A percentile compares a stretch with the other conserved stretches of the same genome.
phyloP scores from a whole-genome alignment of 1,140 invertebrate genomes.

The Procambarus virginalis region DNA sequence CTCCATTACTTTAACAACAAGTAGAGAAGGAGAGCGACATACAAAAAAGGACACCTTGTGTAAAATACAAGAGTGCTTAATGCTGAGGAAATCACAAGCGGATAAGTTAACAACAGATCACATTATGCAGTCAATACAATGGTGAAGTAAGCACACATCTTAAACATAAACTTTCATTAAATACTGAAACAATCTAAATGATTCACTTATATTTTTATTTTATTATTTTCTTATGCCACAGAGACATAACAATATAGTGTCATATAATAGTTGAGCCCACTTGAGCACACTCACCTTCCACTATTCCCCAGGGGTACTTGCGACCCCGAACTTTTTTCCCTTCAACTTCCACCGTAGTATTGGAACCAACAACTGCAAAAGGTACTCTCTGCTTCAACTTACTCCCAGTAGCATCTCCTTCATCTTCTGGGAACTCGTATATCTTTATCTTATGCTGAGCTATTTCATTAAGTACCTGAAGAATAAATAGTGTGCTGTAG shows the following conservation, averaged over 20 bases:
- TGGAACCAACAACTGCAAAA: slow-evolving; percentile 99
- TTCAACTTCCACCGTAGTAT: slow-evolving; percentile 90
- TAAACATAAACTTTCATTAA: no score
- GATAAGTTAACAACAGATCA: no score
- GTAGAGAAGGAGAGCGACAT: no score
- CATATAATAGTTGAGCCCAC: neutral
- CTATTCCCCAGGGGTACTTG: slow-evolving; percentile 98
- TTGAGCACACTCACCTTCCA: slow-evolving; percentile 82
- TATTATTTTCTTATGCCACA: no score
- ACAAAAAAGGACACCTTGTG: no score
- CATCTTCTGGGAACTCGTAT: slow-evolving; percentile 96
- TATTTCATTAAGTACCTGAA: slow-evolving; percentile 95
- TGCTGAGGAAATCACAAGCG: no score
- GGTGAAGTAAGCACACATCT: no score
- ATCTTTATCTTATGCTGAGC: slow-evolving; percentile 98
- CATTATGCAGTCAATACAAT: no score
- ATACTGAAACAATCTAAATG: no score
- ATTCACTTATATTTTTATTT: no score
- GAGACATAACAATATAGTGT: neutral
- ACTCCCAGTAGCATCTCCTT: slow-evolving; percentile 81
- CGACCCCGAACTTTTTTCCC: slow-evolving; percentile 91
- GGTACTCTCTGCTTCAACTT: slow-evolving; percentile 90
- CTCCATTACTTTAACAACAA: no score
- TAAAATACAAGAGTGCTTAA: no score
- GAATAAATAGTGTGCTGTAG: neutral